Conservation (phyloP, 2,888 invertebrate genomes). For the Holacanthella duospinosa region DNA sequence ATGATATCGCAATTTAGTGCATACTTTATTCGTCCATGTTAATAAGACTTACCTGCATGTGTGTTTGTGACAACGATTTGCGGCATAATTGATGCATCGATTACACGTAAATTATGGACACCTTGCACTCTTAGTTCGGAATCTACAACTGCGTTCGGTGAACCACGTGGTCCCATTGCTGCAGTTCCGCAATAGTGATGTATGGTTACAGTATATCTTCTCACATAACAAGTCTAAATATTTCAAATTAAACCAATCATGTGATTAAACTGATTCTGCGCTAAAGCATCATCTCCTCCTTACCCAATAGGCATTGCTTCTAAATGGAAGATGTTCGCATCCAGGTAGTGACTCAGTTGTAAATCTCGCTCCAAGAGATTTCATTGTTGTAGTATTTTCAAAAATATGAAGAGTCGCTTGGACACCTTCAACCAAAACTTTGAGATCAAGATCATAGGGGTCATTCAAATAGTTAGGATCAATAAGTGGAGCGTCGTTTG, state of each 20-base stretch:
- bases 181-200: constrained; percentile 28
- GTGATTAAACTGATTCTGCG: not conserved
- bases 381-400: constrained; percentile 22
- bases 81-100: constrained; percentile 6
- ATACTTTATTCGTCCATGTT: too few species aligned
- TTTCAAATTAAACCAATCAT: not conserved
- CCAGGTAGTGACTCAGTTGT: constrained; percentile 23
- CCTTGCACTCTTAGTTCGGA: not conserved
- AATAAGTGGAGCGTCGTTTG: constrained; percentile 13
- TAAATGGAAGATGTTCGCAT: constrained; percentile 23
- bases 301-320: constrained; percentile 27
- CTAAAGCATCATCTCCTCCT: too few species aligned
- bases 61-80: not conserved
- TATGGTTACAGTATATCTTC: constrained; percentile 23
- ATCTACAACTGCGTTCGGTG: constrained; percentile 5
- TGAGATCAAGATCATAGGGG: constrained; percentile 19
- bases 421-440: constrained; percentile 28
- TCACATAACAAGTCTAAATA: constrained; percentile 15
- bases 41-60: too few species aligned
- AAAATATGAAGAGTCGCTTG: constrained; percentile 18
- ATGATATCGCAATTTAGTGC: too few species aligned
- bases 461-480: constrained; percentile 33
- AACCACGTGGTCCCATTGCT: constrained; percentile 20
- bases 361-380: constrained; percentile 20
- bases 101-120: not conserved